A percentile compares a stretch with the other conserved stretches of the same genome.
These are phyloP conservation scores for Ammospiza nelsoni DNA, from an alignment of 2,113 vertebrate species.

Conservation along the genomic window DNA sequence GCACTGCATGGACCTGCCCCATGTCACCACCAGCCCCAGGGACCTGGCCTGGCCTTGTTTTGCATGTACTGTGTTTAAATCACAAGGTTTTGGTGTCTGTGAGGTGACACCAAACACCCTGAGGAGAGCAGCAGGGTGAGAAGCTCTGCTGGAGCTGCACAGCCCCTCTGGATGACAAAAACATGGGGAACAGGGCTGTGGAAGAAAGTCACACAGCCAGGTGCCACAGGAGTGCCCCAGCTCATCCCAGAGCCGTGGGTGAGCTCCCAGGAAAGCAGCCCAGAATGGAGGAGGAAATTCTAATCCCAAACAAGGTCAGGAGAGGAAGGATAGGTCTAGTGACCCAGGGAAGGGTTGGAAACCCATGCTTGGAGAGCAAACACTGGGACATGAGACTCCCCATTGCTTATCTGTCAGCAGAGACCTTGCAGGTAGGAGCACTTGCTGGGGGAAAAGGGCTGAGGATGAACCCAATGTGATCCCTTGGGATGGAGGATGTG, in stretches of 20 bases:
- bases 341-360: neutral
- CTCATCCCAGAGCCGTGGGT: rapidly evolving
- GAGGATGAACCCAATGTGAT: neutral
- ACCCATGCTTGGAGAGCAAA: neutral
- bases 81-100: neutral
- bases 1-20: too few species aligned
- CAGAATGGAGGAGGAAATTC: neutral
- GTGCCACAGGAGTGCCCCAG: neutral
- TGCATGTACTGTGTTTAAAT: neutral
- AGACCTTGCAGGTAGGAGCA: neutral
- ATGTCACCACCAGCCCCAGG: neutral
- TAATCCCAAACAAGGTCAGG: neutral
- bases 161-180: neutral
- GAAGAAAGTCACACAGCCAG: neutral
- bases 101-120: rapidly evolving
- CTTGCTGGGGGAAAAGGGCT: neutral
- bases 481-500: neutral
- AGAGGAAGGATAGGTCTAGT: neutral
- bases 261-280: neutral
- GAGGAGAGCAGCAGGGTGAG: neutral
- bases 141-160: neutral
- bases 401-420: rapidly evolving
- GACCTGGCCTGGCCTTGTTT: neutral
- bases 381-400: neutral
- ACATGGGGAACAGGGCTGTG: neutral